Base-by-base conservation (phyloP, 23 tunicate genomes). In the Ascidia mentula region DNA sequence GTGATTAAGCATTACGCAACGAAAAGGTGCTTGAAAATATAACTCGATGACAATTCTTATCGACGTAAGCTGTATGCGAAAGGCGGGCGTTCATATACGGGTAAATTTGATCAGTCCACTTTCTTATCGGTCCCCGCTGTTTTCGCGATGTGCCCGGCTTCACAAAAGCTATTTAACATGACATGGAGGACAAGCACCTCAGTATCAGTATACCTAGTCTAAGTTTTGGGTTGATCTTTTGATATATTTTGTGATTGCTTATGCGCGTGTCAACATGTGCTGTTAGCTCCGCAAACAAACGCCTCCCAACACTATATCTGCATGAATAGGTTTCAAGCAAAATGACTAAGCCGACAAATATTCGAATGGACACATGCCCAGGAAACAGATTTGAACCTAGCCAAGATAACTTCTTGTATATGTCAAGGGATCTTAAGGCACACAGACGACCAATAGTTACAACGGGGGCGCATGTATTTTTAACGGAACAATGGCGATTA, bases 11-110 rank as follows among this genome's bases (percentile, higher is more conserved):
- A 9, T 53, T 6, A 53, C 65, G 65, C 24, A 26, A 53, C 65
- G 65, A 53, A 3, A 28, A 1, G 7, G 22, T 53, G 22, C 65
- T 20, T 20, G 65, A n/a, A n/a, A n/a, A n/a, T n/a, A n/a, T n/a
- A n/a, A n/a, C n/a, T n/a, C n/a, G 65, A 53, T 53, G 65, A 53
- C 65, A 53, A 53, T 53, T 42, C 65, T 53, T 53, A 53, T 53
- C 65, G 65, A 53, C 28, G 65, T 53, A 53, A 53, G 2, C 65
- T 53, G 65, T 53, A 53, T 53, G 65, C 65, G 65, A 53, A 53
- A 28, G 65, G 65, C 65, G 65, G 22, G 65, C 65, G 65, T 53
- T 53, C 65, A 53, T 5, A 3, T 28, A n/a, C 28, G 24, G 65
- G 65, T 28, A 53, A 53, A 53, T 53, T 53, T 53, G 65, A 53